Evolutionary conservation across 2,797 vertebrate species (phyloP).

Genomic region (Knipowitschia caucasica): DNA sequence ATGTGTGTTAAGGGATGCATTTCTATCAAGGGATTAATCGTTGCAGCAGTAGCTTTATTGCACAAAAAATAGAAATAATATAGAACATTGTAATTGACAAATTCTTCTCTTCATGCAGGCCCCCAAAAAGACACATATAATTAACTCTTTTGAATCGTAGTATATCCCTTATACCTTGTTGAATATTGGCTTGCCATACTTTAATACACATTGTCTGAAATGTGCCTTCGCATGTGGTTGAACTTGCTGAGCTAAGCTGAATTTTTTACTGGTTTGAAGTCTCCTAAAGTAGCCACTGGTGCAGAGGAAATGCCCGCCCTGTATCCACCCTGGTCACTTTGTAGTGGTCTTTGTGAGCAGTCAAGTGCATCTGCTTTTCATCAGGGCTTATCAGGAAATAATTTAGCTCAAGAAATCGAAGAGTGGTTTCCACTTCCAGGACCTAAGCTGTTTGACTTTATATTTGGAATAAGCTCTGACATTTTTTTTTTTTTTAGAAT

Average conservation of each 20-base stretch:
- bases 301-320: slow-evolving; percentile 8
- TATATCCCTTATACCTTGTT: neutral
- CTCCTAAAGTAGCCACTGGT: neutral
- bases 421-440: neutral
- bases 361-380: slow-evolving; percentile 21
- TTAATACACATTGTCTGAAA: neutral
- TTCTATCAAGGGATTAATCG: too few relatives aligned
- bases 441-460: neutral
- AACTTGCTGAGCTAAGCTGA: neutral
- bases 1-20: too few relatives aligned
- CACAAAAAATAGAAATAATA: too few relatives aligned
- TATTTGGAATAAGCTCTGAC: neutral
- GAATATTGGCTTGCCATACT: neutral
- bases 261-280: neutral
- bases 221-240: neutral
- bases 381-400: slow-evolving; percentile 7
- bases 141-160: too few relatives aligned
- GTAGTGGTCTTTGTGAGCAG: slow-evolving; percentile 20
- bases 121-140: too few relatives aligned
- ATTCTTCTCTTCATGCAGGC: too few relatives aligned
- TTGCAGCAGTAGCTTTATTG: too few relatives aligned
- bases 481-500: too few relatives aligned
- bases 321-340: slow-evolving; percentile 10
- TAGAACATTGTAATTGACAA: too few relatives aligned
- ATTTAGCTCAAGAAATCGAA: slow-evolving; percentile 11